These are phyloP conservation scores for Spicauda simplicius DNA, from an alignment of 2,888 invertebrate species.

Conservation along the genomic window DNA sequence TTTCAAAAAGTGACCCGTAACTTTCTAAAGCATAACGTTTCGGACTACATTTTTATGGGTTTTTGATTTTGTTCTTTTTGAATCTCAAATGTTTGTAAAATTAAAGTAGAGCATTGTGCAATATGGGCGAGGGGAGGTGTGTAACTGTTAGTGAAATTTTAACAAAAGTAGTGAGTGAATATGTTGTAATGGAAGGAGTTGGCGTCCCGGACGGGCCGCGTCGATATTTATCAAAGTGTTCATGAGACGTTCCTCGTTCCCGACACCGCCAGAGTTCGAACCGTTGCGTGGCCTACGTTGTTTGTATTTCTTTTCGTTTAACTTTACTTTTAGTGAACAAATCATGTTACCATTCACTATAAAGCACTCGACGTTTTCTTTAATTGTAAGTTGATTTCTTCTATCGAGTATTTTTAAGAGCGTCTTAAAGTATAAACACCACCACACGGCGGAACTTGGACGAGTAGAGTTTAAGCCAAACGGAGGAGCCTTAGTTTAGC, in stretches of 20 bases:
- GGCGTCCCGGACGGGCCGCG: slow-evolving; percentile 3
- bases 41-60: slow-evolving; percentile 1
- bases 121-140: slow-evolving; percentile 42
- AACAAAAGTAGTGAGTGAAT: slow-evolving; percentile 45
- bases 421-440: slow-evolving; percentile 46
- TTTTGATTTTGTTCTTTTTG: slow-evolving; percentile 35
- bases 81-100: slow-evolving; percentile 52
- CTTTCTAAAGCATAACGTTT: neutral
- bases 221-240: slow-evolving; percentile 41
- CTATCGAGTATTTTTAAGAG: slow-evolving; percentile 58
- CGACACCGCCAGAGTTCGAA: slow-evolving; percentile 27
- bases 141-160: slow-evolving; percentile 40
- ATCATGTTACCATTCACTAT: slow-evolving; percentile 82
- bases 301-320: slow-evolving; percentile 53
- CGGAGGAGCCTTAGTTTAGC: slow-evolving; percentile 62
- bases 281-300: slow-evolving; percentile 39
- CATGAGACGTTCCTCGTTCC: slow-evolving; percentile 38
- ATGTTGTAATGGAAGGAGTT: slow-evolving; percentile 40
- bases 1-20: slow-evolving; percentile 12
- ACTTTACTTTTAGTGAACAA: slow-evolving; percentile 69
- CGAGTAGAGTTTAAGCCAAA: slow-evolving; percentile 47
- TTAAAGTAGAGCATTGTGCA: slow-evolving; percentile 49
- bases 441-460: slow-evolving; percentile 47
- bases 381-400: slow-evolving; percentile 71
- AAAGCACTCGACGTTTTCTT: slow-evolving; percentile 71